Conservation (phyloP, 2,888 invertebrate genomes). For the Nomada fabriciana region DNA sequence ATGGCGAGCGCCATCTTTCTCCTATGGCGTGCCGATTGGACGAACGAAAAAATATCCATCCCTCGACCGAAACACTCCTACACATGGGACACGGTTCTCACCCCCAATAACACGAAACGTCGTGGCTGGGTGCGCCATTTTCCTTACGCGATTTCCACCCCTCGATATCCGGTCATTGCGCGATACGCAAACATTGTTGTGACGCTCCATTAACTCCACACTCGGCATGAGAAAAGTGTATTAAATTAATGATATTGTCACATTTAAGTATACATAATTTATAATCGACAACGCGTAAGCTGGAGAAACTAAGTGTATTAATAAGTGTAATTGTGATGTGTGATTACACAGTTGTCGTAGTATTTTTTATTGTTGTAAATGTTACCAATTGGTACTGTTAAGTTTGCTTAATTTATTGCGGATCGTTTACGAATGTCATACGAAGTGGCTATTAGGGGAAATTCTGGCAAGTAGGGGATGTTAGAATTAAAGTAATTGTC, state of each 20-base stretch:
- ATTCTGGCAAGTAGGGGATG: too few species aligned
- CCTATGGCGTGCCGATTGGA: constrained; percentile 71
- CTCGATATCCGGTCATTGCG: constrained; percentile 1
- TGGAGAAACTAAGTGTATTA: not conserved
- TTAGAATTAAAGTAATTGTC: not conserved
- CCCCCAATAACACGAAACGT: constrained; percentile 40
- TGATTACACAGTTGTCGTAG: too few species aligned
- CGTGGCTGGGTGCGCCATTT: constrained; percentile 62
- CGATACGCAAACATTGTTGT: constrained; percentile 14
- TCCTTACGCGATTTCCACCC: constrained; percentile 51
- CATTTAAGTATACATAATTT: not conserved
- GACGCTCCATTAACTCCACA: constrained; percentile 15
- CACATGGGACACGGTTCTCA: constrained; percentile 53
- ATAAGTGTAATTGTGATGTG: too few species aligned
- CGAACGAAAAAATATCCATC: constrained; percentile 70
- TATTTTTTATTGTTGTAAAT: too few species aligned
- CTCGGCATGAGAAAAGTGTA: not conserved
- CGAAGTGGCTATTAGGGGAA: too few species aligned
- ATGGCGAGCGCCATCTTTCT: constrained; percentile 74
- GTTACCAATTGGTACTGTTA: too few species aligned
- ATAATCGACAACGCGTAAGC: not conserved
- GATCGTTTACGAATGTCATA: too few species aligned
- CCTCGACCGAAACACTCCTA: constrained; percentile 62
- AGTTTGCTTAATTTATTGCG: too few species aligned
- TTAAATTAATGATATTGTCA: not conserved